Percentiles rank a stretch among this genome's conserved stretches.
Evolutionary conservation across 1,140 invertebrate genomes (phyloP).

Genomic region (Mya arenaria): DNA sequence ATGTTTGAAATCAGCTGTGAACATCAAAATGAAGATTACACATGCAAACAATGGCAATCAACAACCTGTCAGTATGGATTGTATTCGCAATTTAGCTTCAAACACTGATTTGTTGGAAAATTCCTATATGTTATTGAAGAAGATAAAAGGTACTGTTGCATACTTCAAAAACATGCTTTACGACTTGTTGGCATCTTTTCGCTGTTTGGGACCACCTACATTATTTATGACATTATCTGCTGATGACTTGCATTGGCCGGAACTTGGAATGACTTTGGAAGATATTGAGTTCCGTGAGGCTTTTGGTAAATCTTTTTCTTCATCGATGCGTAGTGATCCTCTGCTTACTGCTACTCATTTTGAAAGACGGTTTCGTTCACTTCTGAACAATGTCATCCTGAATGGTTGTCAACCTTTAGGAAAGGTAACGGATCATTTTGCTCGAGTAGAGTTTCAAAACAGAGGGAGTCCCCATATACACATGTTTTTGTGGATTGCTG

Average conservation of each 20-base stretch:
- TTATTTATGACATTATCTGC: slow-evolving; percentile 54
- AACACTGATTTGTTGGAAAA: slow-evolving; percentile 35
- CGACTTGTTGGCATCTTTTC: slow-evolving; percentile 40
- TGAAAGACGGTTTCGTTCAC: slow-evolving; percentile 49
- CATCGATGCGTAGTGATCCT: slow-evolving; percentile 31
- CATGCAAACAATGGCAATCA: not conserved
- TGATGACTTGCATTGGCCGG: slow-evolving; percentile 59
- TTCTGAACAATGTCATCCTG: slow-evolving; percentile 54
- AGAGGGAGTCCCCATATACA: slow-evolving; percentile 14
- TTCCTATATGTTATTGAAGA: slow-evolving; percentile 58
- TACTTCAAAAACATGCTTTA: slow-evolving; percentile 42
- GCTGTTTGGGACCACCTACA: slow-evolving; percentile 45
- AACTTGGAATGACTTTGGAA: slow-evolving; percentile 45
- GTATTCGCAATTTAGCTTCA: not conserved
- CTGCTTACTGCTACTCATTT: slow-evolving; percentile 54
- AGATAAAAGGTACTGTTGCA: slow-evolving; percentile 39
- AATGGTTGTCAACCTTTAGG: slow-evolving; percentile 39
- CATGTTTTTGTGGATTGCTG: slow-evolving; percentile 14
- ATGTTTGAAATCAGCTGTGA: slow-evolving; percentile 1
- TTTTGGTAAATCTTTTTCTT: slow-evolving; percentile 4
- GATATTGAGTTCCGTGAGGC: slow-evolving; percentile 10
- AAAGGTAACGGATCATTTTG: slow-evolving; percentile 21
- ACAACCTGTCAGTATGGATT: not conserved
- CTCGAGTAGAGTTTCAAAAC: slow-evolving; percentile 18
- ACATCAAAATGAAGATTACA: slow-evolving; percentile 40